These are phyloP conservation scores for Aix galericulata DNA, from an alignment of 2,113 vertebrate species.

Conservation along the genomic window DNA sequence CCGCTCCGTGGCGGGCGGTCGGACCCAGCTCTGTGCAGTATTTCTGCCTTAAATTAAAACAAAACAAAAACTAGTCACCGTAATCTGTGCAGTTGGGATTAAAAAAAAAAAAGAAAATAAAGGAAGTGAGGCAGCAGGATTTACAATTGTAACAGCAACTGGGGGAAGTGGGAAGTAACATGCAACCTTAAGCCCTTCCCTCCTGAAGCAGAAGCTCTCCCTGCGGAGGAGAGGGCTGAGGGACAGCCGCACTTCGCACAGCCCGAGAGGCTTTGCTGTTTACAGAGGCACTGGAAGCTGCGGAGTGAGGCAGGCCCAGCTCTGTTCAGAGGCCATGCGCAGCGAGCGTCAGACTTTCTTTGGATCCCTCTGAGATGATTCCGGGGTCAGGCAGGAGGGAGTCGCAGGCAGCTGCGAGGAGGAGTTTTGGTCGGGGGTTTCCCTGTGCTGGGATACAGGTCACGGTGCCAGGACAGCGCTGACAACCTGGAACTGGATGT, in stretches of 20 bases:
- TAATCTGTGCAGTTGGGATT: neutral
- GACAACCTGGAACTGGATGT: conserved; percentile 66
- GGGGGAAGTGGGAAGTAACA: conserved; percentile 2
- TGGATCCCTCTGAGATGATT: conserved; percentile 45
- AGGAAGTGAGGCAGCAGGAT: conserved; percentile 38
- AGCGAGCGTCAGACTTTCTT: neutral
- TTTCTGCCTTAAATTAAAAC: conserved; percentile 49
- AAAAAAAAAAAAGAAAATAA: neutral
- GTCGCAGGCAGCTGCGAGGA: conserved; percentile 30
- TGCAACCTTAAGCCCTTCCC: neutral
- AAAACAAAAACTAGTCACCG: neutral
- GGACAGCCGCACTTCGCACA: neutral
- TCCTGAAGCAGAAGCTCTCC: neutral
- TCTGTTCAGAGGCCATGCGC: conserved; percentile 10
- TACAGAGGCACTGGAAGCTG: conserved; percentile 70
- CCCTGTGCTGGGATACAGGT: conserved; percentile 12
- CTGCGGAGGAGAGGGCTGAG: neutral
- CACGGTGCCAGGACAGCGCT: neutral
- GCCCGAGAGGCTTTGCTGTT: conserved; percentile 51
- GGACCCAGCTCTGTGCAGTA: conserved; percentile 32
- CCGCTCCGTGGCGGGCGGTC: fast-evolving
- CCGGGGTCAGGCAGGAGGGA: conserved; percentile 23
- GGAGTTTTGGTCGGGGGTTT: conserved; percentile 79
- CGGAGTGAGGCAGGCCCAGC: conserved; percentile 40
- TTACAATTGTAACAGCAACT: conserved; percentile 32